Evolutionary conservation across 1,140 invertebrate genomes (phyloP), one percentile per base, ranked within the genome.

Genomic region (Homalodisca vitripennis): DNA sequence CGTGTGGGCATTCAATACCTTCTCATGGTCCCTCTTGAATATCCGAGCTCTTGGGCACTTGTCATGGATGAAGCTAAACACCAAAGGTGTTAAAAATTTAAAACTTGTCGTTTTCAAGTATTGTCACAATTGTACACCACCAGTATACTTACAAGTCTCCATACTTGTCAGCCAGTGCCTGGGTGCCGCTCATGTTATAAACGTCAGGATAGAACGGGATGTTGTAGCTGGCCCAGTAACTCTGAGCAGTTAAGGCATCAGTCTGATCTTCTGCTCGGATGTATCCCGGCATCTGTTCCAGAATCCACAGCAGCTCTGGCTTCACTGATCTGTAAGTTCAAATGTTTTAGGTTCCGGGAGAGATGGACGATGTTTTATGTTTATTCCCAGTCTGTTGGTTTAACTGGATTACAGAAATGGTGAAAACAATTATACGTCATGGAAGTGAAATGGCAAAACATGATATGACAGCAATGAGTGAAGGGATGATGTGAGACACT

Each of bases 141-240:
- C n/a, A n/a, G n/a, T n/a, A 2, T 34, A 66, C 63, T 75, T 88
- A 92, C 86, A 87, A 92, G 75, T 91, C 87, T 0, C 90, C 90
- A 79, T 80, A 90, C 69, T 86, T 84, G 6, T 81, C 75, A 0
- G 86, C 84, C 69, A 84, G 80, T 64, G 82, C 83, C 34, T 81
- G 81, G 3, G 80, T 79, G 6, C 89, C 89, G 80, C 87, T 89
- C 31, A 84, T 73, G 69, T 88, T 84, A 77, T 86, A 91, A 30
- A 92, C 83, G 22, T 83, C 78, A 57, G 79, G 78, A 77, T 87
- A 91, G 76, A 84, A 91, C 70, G 91, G 85, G 69, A 86, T 83
- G 75, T 92, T 93, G 81, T 92, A 93, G 71, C 87, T 89, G 24
- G 89, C 83, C 84, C 88, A 92, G 78, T 92, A 92, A 0, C 78